A percentile compares a stretch with the other conserved stretches of the same genome.
These are phyloP conservation scores for Campylorhamphus procurvoides DNA, from an alignment of 2,113 vertebrate species.

Conservation along the genomic window DNA sequence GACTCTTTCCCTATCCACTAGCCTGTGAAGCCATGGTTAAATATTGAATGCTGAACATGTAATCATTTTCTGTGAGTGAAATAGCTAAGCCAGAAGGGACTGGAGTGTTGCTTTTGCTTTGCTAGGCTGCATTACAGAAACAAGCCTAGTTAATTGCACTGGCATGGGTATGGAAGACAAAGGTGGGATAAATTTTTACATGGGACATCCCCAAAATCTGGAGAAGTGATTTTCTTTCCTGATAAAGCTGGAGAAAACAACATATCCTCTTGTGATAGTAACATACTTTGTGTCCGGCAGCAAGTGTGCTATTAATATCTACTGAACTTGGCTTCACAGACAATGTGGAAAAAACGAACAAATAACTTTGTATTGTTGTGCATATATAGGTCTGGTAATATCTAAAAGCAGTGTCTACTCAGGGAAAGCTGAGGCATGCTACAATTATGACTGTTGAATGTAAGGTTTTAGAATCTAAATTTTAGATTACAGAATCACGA, in stretches of 20 bases:
- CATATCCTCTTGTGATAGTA: background rate
- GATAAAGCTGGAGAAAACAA: background rate
- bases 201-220: background rate
- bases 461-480: background rate
- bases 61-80: slow-evolving; percentile 14
- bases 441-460: background rate
- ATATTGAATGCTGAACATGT: slow-evolving; percentile 22
- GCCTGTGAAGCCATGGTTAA: slow-evolving; percentile 15
- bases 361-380: background rate
- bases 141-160: background rate
- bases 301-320: background rate
- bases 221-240: background rate
- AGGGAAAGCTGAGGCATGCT: background rate
- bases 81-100: background rate
- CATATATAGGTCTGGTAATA: background rate
- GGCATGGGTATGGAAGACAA: background rate
- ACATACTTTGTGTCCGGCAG: background rate
- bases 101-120: background rate
- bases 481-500: background rate
- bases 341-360: background rate
- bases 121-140: background rate
- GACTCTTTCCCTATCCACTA: background rate
- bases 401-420: background rate
- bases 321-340: background rate
- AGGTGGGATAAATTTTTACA: background rate